These are phyloP conservation scores for Ptilonorhynchus violaceus DNA, from an alignment of 2,113 vertebrate species.

Conservation along the genomic window DNA sequence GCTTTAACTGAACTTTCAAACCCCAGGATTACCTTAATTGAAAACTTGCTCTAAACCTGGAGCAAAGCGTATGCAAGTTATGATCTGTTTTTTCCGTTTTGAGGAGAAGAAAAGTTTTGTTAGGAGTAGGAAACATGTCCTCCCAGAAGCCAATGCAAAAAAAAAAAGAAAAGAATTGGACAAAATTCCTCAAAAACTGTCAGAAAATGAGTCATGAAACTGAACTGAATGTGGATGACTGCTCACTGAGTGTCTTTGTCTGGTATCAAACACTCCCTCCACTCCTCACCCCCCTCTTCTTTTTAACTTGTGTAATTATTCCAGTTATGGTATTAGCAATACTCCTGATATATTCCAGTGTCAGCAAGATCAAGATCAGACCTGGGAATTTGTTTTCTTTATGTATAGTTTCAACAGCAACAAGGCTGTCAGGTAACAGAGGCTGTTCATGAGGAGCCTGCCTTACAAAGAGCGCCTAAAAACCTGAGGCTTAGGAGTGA, in stretches of 20 bases:
- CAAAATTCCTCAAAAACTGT: neutral
- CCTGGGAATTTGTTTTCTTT: neutral
- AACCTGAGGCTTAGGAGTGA: neutral
- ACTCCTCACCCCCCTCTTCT: neutral
- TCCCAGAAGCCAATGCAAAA: neutral
- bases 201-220: neutral
- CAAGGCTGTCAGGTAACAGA: neutral
- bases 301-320: neutral
- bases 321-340: neutral
- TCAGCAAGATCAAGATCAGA: slow-evolving; percentile 5
- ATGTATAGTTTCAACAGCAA: neutral
- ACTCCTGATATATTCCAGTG: neutral
- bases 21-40: neutral
- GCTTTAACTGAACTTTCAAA: neutral
- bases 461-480: neutral
- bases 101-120: slow-evolving; percentile 13
- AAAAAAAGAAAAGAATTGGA: neutral
- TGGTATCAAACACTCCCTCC: neutral
- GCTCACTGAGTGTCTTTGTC: neutral
- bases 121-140: neutral
- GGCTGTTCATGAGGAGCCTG: neutral
- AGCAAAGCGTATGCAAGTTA: neutral
- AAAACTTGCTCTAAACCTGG: neutral
- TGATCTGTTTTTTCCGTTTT: slow-evolving; percentile 18
- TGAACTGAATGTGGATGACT: neutral